phyloP scores from a whole-genome alignment of 2,888 invertebrate genomes.

The Abscondita cerata region DNA sequence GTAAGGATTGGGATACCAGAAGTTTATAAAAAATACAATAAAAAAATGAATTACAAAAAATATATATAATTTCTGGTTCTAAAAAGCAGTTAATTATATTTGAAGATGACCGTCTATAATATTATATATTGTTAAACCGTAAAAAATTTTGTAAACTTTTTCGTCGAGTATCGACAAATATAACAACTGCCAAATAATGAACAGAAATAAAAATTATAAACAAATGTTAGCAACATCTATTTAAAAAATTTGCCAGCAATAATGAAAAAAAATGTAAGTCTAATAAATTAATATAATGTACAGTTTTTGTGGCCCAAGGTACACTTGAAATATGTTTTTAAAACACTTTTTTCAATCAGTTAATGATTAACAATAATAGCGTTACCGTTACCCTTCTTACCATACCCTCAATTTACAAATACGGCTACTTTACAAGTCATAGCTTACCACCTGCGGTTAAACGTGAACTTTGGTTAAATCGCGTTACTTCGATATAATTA shows the following conservation, averaged over 20 bases:
- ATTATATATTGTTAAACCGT: slow-evolving; percentile 36
- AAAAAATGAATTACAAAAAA: slow-evolving; percentile 43
- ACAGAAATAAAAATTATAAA: slow-evolving; percentile 49
- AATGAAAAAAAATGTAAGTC: slow-evolving; percentile 42
- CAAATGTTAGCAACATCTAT: slow-evolving; percentile 48
- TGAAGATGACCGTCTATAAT: slow-evolving; percentile 37
- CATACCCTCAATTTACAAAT: slow-evolving; percentile 49
- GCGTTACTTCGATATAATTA: background rate
- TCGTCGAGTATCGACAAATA: slow-evolving; percentile 38
- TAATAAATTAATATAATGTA: slow-evolving; percentile 47
- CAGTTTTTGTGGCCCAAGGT: slow-evolving; percentile 47
- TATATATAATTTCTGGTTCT: slow-evolving; percentile 45
- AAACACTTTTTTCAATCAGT: slow-evolving; percentile 46
- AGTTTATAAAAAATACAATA: slow-evolving; percentile 30
- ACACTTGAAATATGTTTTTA: slow-evolving; percentile 45
- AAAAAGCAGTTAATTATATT: slow-evolving; percentile 44
- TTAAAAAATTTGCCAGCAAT: slow-evolving; percentile 46
- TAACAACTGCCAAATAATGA: slow-evolving; percentile 41
- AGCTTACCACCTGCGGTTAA: slow-evolving; percentile 37
- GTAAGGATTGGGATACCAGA: slow-evolving; percentile 19
- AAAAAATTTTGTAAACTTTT: slow-evolving; percentile 8
- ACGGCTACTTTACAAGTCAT: slow-evolving; percentile 47
- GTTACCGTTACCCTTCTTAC: slow-evolving; percentile 48
- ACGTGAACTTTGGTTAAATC: slow-evolving; percentile 49
- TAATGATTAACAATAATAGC: slow-evolving; percentile 49